A percentile compares a stretch with the other conserved stretches of the same genome.
These are phyloP conservation scores for Belgica antarctica DNA, from an alignment of 2,888 invertebrate species.

Conservation along the genomic window DNA sequence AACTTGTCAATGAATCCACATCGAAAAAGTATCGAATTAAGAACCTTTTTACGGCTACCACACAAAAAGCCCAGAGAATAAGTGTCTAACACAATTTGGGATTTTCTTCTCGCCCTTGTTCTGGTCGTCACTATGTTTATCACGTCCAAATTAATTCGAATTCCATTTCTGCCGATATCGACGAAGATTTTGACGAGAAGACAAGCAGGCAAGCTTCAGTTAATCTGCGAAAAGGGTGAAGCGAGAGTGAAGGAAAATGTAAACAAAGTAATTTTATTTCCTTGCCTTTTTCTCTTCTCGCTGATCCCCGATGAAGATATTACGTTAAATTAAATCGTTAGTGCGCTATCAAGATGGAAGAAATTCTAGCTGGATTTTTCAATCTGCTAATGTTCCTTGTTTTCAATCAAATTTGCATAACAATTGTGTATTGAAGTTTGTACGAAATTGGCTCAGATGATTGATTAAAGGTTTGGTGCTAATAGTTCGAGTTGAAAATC, in stretches of 20 bases:
- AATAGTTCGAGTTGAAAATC: too few species aligned
- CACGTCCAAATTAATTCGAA: constrained; percentile 43
- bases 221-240: constrained; percentile 33
- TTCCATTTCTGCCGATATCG: constrained; percentile 38
- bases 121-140: constrained; percentile 23
- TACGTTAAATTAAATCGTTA: constrained; percentile 39
- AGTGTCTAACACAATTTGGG: constrained; percentile 33
- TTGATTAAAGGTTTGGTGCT: too few species aligned
- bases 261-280: constrained; percentile 42
- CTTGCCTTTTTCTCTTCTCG: constrained; percentile 15
- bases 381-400: too few species aligned
- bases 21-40: too few species aligned
- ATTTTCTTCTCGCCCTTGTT: constrained; percentile 1
- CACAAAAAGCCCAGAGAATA: too few species aligned
- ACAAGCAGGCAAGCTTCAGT: background rate
- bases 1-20: too few species aligned
- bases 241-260: constrained; percentile 12
- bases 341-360: constrained; percentile 7
- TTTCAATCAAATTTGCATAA: too few species aligned
- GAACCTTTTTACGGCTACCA: too few species aligned
- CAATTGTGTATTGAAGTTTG: too few species aligned
- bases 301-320: constrained; percentile 36
- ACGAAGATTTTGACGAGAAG: constrained; percentile 17
- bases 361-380: too few species aligned
- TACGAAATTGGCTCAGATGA: too few species aligned